Conservation (phyloP, 2,797 vertebrate genomes). For the Hippopotamyrus pictus region DNA sequence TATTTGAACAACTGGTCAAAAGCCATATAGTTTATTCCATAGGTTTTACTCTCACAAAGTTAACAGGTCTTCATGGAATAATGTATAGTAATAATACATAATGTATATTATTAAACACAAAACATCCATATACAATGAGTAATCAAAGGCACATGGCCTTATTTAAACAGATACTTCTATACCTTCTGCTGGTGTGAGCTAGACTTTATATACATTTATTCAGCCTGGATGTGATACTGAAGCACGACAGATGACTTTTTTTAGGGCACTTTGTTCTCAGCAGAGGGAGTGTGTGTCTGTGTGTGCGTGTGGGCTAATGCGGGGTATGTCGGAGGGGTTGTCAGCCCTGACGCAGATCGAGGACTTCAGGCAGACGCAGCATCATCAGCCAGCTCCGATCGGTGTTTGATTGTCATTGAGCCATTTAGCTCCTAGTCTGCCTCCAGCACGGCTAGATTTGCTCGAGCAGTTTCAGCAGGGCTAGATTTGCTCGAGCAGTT, state of each 20-base stretch:
- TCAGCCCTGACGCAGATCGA: background rate
- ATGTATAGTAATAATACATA: background rate
- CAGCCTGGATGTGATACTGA: background rate
- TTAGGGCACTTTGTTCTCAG: background rate
- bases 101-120: background rate
- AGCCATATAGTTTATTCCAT: background rate
- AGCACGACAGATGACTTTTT: background rate
- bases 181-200: background rate
- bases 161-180: background rate
- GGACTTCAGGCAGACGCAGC: background rate
- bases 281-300: background rate
- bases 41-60: background rate
- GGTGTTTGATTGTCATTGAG: constrained; percentile 15
- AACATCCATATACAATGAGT: background rate
- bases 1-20: background rate
- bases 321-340: background rate
- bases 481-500: background rate
- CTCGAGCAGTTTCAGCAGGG: background rate
- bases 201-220: background rate
- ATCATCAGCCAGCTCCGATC: background rate
- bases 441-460: background rate
- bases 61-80: background rate
- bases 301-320: background rate
- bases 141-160: background rate
- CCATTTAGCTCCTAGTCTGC: background rate